Evolutionary conservation across 2,888 invertebrate species (phyloP).

Genomic region (Eurois occulta): DNA sequence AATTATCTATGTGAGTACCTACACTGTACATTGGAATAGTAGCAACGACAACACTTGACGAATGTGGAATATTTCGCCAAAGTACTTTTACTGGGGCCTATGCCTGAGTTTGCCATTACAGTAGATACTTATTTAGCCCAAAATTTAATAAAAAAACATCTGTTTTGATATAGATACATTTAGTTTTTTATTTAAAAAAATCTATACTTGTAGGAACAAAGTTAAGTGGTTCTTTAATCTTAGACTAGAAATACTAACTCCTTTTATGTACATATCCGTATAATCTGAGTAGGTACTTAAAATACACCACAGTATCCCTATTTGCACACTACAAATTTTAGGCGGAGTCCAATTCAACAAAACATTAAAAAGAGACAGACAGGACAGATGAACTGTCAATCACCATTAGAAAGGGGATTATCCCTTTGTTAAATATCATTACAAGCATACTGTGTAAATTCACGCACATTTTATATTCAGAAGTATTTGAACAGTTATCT

Average conservation of each 20-base stretch:
- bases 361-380: constrained; percentile 68
- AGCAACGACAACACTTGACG: constrained; percentile 80
- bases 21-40: constrained; percentile 78
- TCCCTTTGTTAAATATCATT: constrained; percentile 65
- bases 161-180: too few species aligned
- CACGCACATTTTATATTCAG: too few species aligned
- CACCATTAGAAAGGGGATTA: constrained; percentile 75
- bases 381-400: constrained; percentile 80
- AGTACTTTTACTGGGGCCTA: constrained; percentile 87
- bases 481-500: constrained; percentile 56
- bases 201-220: background rate
- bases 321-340: constrained; percentile 53
- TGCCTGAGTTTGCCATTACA: constrained; percentile 85
- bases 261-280: background rate
- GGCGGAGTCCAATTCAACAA: constrained; percentile 74
- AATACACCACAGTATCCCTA: background rate
- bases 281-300: background rate
- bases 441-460: constrained; percentile 39
- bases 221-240: background rate
- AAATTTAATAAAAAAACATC: too few species aligned
- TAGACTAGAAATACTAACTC: too few species aligned
- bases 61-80: constrained; percentile 88
- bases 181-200: background rate
- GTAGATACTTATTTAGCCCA: too few species aligned
- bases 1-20: constrained; percentile 35